Evolutionary conservation across 2,797 vertebrate species (phyloP).

Genomic region (Lepus oiostolus): DNA sequence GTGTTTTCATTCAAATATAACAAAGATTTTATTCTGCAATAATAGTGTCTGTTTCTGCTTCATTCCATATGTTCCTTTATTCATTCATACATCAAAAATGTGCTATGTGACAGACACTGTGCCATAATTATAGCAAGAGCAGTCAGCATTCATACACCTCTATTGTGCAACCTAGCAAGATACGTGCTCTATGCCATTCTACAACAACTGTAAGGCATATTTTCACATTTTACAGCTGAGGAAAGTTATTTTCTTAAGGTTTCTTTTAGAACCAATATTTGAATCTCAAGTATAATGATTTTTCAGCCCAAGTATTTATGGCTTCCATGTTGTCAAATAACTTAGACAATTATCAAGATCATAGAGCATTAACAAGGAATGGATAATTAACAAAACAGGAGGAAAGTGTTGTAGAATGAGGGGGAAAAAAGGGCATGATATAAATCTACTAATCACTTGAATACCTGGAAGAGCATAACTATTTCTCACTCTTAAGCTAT

Average conservation of each 20-base stretch:
- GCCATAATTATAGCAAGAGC: background rate
- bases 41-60: slow-evolving; percentile 52
- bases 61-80: slow-evolving; percentile 54
- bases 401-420: background rate
- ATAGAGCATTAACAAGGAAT: background rate
- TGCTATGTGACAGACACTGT: background rate
- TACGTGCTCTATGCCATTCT: background rate
- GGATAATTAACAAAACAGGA: slow-evolving; percentile 11
- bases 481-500: background rate
- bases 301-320: background rate
- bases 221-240: background rate
- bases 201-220: background rate
- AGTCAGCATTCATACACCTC: background rate
- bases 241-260: slow-evolving; percentile 21
- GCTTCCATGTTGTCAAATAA: background rate
- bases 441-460: background rate
- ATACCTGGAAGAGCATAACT: background rate
- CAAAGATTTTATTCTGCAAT: slow-evolving; percentile 12
- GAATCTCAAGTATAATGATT: background rate
- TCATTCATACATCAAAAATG: background rate
- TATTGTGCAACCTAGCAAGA: background rate
- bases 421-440: background rate
- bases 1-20: slow-evolving; percentile 66
- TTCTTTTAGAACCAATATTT: background rate
- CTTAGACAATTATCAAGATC: background rate